phyloP scores from a whole-genome alignment of 2,888 invertebrate species.

The Campoplex capitator region DNA sequence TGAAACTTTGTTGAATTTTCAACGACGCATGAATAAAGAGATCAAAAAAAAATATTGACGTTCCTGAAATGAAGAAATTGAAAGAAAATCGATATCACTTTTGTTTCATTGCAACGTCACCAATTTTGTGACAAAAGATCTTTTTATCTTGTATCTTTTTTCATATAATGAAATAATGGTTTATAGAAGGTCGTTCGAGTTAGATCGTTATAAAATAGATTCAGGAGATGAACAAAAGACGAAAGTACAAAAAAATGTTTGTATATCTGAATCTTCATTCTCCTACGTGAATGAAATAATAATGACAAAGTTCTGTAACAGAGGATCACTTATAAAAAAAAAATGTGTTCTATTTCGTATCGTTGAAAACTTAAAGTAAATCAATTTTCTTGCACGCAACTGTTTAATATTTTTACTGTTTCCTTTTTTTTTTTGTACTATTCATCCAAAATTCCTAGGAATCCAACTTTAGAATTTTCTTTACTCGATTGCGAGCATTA shows the following conservation, averaged over 20 bases:
- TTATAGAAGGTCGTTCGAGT: conserved; percentile 13
- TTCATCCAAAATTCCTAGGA: not conserved
- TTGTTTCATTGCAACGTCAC: not conserved
- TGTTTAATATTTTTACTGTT: not conserved
- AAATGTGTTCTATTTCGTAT: not conserved
- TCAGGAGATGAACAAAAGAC: not conserved
- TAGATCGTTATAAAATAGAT: not conserved
- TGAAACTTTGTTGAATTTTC: not conserved
- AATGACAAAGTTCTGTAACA: not conserved
- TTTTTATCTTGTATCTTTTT: not conserved
- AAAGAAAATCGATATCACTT: not conserved
- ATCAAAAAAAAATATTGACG: not conserved
- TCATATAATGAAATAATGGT: conserved; percentile 26
- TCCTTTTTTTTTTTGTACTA: not conserved
- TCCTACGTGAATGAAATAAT: not conserved
- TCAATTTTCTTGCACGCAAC: not conserved
- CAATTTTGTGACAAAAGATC: not conserved
- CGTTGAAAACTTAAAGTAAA: not conserved
- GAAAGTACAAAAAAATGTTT: not conserved
- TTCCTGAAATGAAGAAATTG: not conserved
- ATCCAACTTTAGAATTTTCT: not conserved
- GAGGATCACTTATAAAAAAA: not conserved
- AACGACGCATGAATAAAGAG: not conserved
- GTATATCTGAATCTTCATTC: too few relatives aligned
- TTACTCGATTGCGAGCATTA: not conserved